A percentile compares a stretch with the other conserved stretches of the same genome.
These are phyloP conservation scores for Craseonycteris thonglongyai DNA, from an alignment of 2,113 vertebrate species.

Conservation along the genomic window DNA sequence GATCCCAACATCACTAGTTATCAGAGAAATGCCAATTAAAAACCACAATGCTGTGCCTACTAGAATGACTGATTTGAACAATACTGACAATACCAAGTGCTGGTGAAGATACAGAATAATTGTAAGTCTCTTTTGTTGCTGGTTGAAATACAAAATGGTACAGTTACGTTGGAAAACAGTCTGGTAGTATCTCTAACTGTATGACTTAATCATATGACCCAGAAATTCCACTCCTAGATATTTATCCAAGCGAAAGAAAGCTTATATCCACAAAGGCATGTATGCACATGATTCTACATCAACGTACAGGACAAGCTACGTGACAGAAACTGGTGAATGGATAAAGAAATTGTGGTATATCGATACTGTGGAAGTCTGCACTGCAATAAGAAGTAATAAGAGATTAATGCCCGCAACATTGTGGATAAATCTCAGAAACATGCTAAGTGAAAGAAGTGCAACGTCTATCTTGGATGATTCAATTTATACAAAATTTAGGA, in stretches of 20 bases:
- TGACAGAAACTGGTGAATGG: background rate
- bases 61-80: background rate
- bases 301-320: background rate
- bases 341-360: background rate
- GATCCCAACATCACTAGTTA: background rate
- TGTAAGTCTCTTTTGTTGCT: background rate
- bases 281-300: background rate
- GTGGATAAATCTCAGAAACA: background rate
- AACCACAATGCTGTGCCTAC: background rate
- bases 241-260: background rate
- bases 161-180: too few relatives aligned
- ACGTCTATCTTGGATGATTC: background rate
- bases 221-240: background rate
- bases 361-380: background rate
- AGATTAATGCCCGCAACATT: background rate
- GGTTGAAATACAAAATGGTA: background rate
- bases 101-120: background rate
- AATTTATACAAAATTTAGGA: background rate
- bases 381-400: background rate
- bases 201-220: background rate
- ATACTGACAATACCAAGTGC: background rate
- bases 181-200: background rate
- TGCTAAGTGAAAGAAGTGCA: background rate
- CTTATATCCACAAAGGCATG: background rate
- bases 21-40: background rate